These are phyloP conservation scores for Luehdorfia chinensis DNA, from an alignment of 1,140 invertebrate species.

Conservation along the genomic window DNA sequence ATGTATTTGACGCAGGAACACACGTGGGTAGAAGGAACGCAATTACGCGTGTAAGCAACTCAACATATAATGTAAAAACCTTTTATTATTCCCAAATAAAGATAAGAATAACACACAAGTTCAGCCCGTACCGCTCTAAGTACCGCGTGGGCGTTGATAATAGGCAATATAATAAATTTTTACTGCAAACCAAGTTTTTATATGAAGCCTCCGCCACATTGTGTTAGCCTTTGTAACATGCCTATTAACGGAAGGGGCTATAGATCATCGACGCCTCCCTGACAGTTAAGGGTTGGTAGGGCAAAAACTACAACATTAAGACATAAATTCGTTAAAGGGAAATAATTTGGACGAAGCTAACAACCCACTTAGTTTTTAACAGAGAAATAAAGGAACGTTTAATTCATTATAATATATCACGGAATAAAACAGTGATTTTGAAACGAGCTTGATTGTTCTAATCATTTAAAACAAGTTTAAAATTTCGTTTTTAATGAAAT, in stretches of 20 bases:
- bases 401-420: too few species aligned
- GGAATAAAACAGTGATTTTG: too few species aligned
- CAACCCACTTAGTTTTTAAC: not conserved
- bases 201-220: constrained; percentile 2
- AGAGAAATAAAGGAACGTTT: too few species aligned
- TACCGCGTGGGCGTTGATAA: constrained; percentile 6
- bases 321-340: constrained; percentile 25
- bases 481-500: too few species aligned
- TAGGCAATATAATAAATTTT: constrained; percentile 14
- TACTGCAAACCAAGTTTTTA: not conserved
- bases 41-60: constrained; percentile 10
- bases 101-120: constrained; percentile 14
- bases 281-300: constrained; percentile 16
- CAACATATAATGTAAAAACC: constrained; percentile 15
- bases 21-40: constrained; percentile 8
- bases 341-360: constrained; percentile 21
- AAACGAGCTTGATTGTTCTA: too few species aligned
- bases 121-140: not conserved
- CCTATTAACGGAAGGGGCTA: constrained; percentile 10
- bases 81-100: constrained; percentile 16
- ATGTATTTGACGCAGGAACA: not conserved
- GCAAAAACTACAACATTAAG: constrained; percentile 29
- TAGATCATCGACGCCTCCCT: constrained; percentile 11
- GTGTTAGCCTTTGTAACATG: not conserved
- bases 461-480: too few species aligned